Evolutionary conservation across 2,797 vertebrate species (phyloP).

Genomic region (Typhlichthys eigenmanni): DNA sequence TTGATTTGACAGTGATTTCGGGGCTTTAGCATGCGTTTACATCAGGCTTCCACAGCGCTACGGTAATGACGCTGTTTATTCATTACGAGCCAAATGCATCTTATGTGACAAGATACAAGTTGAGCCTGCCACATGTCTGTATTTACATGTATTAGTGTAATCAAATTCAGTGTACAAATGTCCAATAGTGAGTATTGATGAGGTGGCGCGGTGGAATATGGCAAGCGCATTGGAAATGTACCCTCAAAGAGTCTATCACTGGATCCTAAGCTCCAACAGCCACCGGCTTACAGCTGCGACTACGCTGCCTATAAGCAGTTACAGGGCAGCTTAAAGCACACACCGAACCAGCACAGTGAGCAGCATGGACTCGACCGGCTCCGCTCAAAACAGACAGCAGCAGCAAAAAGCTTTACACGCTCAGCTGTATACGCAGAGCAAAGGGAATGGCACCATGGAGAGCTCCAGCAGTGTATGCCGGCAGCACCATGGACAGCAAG

Average conservation of each 20-base stretch:
- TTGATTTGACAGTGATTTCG: neutral
- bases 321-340: constrained; percentile 37
- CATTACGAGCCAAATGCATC: no score
- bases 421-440: neutral
- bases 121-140: constrained; percentile 5
- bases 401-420: neutral
- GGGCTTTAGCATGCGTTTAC: neutral
- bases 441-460: constrained; percentile 56
- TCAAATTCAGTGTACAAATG: constrained; percentile 23
- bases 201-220: constrained; percentile 40
- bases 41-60: neutral
- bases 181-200: constrained; percentile 44
- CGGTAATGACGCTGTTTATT: no score
- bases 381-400: constrained; percentile 32
- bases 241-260: neutral
- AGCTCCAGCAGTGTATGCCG: constrained; percentile 28
- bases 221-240: constrained; percentile 23
- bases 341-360: constrained; percentile 45
- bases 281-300: constrained; percentile 32
- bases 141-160: neutral
- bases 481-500: constrained; percentile 43
- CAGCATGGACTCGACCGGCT: constrained; percentile 28
- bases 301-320: constrained; percentile 34
- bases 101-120: neutral
- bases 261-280: constrained; percentile 35